A percentile compares a stretch with the other conserved stretches of the same genome.
Evolutionary conservation across 1,140 invertebrate species (phyloP).

Genomic region (Ctenoplectra terminalis): DNA sequence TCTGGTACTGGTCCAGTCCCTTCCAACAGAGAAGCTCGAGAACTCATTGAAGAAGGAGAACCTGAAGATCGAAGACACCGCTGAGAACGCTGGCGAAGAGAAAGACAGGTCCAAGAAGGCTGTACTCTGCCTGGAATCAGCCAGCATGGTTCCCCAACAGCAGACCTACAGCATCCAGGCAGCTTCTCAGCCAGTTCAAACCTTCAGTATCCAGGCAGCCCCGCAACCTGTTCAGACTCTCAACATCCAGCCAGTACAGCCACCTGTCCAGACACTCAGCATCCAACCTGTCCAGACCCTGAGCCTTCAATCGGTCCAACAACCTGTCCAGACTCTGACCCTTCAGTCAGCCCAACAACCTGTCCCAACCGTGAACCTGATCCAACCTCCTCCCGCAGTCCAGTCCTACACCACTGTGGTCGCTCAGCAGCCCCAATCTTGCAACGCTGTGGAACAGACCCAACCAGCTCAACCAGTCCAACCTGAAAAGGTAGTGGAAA

Average conservation of each 20-base stretch:
- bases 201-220: neutral
- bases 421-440: neutral
- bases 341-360: too few species aligned
- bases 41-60: conserved; percentile 16
- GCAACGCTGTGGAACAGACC: too few species aligned
- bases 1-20: conserved; percentile 31
- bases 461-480: too few species aligned
- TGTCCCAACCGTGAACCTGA: too few species aligned
- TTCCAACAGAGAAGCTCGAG: conserved; percentile 28
- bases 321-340: too few species aligned
- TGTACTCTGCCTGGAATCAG: conserved; percentile 27
- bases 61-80: conserved; percentile 19
- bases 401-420: too few species aligned
- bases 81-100: neutral
- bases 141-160: neutral
- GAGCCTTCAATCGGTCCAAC: neutral
- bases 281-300: neutral
- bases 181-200: neutral
- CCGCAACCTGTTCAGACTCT: neutral
- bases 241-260: neutral
- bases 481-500: too few species aligned
- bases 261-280: neutral
- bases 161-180: neutral
- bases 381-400: neutral
- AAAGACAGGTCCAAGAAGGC: conserved; percentile 58